Conservation (phyloP, 2,888 invertebrate species). For the Melikaiella ostensackeni region DNA sequence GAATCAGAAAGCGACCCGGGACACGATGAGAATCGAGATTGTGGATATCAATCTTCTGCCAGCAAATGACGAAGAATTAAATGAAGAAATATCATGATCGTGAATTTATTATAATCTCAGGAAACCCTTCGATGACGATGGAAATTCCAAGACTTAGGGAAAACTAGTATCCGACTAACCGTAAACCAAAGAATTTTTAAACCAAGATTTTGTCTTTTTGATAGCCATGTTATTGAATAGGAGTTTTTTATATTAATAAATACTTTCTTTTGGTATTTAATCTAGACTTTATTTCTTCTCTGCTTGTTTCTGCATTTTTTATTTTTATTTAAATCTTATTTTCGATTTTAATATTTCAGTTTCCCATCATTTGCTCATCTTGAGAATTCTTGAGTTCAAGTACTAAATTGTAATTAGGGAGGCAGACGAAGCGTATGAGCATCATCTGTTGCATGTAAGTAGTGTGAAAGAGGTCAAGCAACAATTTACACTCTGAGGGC, state of each 20-base stretch:
- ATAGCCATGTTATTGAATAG: background rate
- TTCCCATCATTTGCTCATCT: background rate
- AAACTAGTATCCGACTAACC: background rate
- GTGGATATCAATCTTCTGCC: constrained; percentile 68
- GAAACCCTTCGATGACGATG: background rate
- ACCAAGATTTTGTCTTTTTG: background rate
- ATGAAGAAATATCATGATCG: background rate
- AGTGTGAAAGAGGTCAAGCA: constrained; percentile 63
- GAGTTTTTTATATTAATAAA: constrained; percentile 27
- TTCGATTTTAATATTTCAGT: background rate
- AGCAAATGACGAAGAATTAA: constrained; percentile 45
- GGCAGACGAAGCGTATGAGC: constrained; percentile 61
- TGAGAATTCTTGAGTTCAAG: constrained; percentile 45
- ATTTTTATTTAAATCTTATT: constrained; percentile 2
- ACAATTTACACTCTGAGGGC: constrained; percentile 58
- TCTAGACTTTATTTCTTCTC: background rate
- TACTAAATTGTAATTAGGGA: constrained; percentile 63
- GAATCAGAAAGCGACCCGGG: constrained; percentile 55
- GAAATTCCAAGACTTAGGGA: background rate
- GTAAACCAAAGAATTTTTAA: background rate
- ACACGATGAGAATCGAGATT: constrained; percentile 65
- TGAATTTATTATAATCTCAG: background rate
- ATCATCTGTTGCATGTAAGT: constrained; percentile 67
- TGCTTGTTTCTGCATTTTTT: background rate
- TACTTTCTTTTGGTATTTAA: background rate